These are phyloP conservation scores for Cyanistes caeruleus DNA, from an alignment of 2,113 vertebrate genomes.

Conservation along the genomic window DNA sequence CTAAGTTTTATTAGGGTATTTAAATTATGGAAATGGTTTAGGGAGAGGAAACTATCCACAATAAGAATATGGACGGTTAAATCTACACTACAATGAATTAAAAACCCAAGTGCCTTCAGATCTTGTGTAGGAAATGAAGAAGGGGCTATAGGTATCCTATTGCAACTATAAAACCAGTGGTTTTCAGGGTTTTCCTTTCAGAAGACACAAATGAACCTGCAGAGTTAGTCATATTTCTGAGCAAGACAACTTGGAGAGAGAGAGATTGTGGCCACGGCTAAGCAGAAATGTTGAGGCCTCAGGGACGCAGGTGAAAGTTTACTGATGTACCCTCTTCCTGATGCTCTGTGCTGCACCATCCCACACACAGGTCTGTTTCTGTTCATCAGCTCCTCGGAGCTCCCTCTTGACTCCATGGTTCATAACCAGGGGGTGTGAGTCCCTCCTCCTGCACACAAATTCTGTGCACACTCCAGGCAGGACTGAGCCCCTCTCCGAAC, in stretches of 20 bases:
- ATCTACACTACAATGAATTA: background rate
- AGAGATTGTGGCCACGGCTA: fast-evolving
- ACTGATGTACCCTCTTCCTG: background rate
- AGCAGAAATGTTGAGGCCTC: background rate
- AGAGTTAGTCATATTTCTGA: background rate
- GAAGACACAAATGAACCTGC: background rate
- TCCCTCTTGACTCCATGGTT: background rate
- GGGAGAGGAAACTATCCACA: background rate
- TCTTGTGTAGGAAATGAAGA: background rate
- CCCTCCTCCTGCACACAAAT: background rate
- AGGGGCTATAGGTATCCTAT: background rate
- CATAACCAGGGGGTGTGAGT: fast-evolving
- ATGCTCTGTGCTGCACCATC: no score
- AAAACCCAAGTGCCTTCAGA: background rate
- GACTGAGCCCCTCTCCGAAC: background rate
- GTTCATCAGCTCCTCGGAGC: background rate
- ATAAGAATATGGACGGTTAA: background rate
- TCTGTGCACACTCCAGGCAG: background rate
- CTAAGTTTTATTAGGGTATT: background rate
- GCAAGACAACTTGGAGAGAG: background rate
- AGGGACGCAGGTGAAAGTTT: fast-evolving
- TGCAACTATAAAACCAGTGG: background rate
- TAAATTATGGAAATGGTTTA: background rate
- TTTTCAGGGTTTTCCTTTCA: background rate
- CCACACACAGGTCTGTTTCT: background rate